Evolutionary conservation across 2,797 vertebrate species (phyloP).

Genomic region (Yasuhikotakia modesta): DNA sequence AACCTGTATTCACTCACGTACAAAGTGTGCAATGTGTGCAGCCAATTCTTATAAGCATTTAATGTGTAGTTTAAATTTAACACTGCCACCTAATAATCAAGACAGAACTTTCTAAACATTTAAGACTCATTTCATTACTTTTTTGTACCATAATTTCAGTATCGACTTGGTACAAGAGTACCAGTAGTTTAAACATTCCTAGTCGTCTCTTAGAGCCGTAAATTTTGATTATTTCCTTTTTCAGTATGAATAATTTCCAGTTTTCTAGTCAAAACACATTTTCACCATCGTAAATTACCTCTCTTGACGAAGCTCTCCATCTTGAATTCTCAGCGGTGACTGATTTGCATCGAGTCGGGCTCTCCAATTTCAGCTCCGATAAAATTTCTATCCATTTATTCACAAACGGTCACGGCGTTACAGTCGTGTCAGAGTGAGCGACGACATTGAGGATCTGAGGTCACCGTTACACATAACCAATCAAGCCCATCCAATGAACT

Average conservation of each 20-base stretch:
- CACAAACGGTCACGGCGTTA: background rate
- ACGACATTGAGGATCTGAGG: constrained; percentile 17
- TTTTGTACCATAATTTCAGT: background rate
- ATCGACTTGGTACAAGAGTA: background rate
- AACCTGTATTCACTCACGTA: no score
- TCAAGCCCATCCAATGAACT: background rate
- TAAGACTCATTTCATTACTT: background rate
- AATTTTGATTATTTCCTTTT: background rate
- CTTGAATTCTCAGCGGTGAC: background rate
- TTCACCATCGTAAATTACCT: background rate
- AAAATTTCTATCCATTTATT: background rate
- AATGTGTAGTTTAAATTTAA: no score
- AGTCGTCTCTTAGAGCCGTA: background rate
- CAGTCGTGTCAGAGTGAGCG: background rate
- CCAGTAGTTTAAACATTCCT: background rate
- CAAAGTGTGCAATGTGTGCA: no score
- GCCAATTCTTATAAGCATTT: no score
- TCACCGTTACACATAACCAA: constrained; percentile 28
- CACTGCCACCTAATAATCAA: background rate
- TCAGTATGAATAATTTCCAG: background rate
- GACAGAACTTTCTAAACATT: background rate
- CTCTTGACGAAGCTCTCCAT: background rate
- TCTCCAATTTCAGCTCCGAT: constrained; percentile 1
- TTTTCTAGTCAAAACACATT: background rate
- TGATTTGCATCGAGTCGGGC: constrained; percentile 29